A percentile compares a stretch with the other conserved stretches of the same genome.
Evolutionary conservation across 2,888 invertebrate species (phyloP).

Genomic region (Drosophila subquinaria): DNA sequence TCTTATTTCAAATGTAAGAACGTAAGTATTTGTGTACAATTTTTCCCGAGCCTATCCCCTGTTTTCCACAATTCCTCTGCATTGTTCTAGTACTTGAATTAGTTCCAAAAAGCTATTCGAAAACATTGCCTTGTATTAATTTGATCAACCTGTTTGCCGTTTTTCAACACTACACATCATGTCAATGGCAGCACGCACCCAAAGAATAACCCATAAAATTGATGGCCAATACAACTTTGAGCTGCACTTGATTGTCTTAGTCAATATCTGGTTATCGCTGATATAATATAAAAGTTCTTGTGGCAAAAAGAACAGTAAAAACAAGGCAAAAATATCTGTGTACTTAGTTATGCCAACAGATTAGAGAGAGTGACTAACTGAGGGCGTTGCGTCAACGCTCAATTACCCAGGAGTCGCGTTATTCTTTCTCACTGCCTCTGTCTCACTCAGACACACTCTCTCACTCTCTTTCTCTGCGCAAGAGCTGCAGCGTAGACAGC

Average conservation of each 20-base stretch:
- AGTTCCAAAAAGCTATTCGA: neutral
- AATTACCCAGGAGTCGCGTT: slow-evolving; percentile 45
- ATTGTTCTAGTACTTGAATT: neutral
- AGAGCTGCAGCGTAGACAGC: slow-evolving; percentile 19
- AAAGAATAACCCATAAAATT: slow-evolving; percentile 11
- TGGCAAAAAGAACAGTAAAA: slow-evolving; percentile 22
- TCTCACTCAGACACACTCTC: neutral
- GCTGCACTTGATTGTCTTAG: neutral
- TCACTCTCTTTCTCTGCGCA: slow-evolving; percentile 6
- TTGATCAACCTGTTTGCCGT: neutral
- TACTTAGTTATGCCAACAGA: slow-evolving; percentile 43
- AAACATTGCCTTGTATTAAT: neutral
- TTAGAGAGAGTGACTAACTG: slow-evolving; percentile 47
- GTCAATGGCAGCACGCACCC: neutral
- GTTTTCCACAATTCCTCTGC: no score
- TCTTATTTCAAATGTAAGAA: no score
- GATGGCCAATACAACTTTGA: slow-evolving; percentile 7
- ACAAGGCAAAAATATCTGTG: slow-evolving; percentile 6
- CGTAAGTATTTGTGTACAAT: no score
- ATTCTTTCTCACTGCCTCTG: neutral
- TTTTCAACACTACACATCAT: neutral
- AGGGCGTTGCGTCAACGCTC: slow-evolving; percentile 41
- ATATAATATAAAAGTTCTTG: slow-evolving; percentile 21
- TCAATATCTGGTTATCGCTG: slow-evolving; percentile 17
- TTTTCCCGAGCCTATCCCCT: no score